Conservation (phyloP, 2,113 vertebrate genomes). For the Perca flavescens region DNA sequence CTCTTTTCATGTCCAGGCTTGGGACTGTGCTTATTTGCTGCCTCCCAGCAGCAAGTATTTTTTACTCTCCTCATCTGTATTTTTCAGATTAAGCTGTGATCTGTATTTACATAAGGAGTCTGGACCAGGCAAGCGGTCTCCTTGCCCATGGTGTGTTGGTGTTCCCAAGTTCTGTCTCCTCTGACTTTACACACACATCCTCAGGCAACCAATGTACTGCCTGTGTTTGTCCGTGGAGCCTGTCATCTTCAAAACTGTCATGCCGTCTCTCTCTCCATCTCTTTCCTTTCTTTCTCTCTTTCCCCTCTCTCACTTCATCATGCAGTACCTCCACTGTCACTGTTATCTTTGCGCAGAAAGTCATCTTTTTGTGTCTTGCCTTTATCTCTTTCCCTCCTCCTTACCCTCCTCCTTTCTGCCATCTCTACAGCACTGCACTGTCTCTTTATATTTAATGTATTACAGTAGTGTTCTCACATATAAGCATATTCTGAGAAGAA, state of each 20-base stretch:
- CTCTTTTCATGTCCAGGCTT: conserved; percentile 3
- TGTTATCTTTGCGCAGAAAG: conserved; percentile 16
- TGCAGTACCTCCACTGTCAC: conserved; percentile 3
- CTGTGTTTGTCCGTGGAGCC: conserved; percentile 44
- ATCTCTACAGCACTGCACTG: neutral
- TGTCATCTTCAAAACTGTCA: conserved; percentile 69
- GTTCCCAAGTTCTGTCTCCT: conserved; percentile 50
- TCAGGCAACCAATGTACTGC: conserved; percentile 58
- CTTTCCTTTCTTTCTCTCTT: conserved; percentile 17
- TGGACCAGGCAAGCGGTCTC: conserved; percentile 65
- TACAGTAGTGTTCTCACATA: neutral
- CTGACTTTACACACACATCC: conserved; percentile 53
- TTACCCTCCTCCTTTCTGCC: neutral
- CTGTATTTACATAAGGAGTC: conserved; percentile 70
- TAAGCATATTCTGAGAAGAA: conserved; percentile 14
- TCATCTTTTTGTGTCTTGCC: conserved; percentile 13
- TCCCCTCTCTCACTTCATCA: conserved; percentile 1
- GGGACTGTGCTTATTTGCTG: neutral
- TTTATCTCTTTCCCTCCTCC: neutral
- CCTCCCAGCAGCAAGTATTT: conserved; percentile 13
- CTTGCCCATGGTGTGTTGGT: conserved; percentile 72
- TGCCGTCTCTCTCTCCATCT: conserved; percentile 13
- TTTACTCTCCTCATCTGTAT: conserved; percentile 29
- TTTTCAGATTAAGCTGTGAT: conserved; percentile 52
- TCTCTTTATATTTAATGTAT: neutral